Conservation (phyloP, 2,113 vertebrate genomes). For the Heterochromis multidens region DNA sequence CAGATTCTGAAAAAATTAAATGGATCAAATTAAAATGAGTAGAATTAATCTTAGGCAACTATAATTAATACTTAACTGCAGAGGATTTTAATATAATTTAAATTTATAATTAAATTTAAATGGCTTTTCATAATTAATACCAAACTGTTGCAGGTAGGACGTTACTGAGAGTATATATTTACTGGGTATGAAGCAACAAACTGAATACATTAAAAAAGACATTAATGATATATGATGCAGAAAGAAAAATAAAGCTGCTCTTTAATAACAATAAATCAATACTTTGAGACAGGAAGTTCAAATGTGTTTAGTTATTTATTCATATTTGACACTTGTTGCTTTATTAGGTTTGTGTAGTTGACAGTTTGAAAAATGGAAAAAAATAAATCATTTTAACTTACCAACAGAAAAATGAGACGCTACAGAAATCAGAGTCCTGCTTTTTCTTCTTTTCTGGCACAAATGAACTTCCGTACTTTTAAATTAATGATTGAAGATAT, state of each 20-base stretch:
- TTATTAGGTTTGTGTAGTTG: neutral
- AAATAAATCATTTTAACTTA: neutral
- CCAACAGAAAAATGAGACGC: accelerated
- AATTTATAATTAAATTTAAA: too few relatives aligned
- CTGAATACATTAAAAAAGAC: neutral
- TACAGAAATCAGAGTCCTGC: too few relatives aligned
- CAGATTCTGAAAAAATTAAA: too few relatives aligned
- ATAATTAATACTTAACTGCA: too few relatives aligned
- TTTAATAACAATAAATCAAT: neutral
- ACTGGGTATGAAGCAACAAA: neutral
- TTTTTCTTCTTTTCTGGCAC: too few relatives aligned
- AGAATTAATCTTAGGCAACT: neutral
- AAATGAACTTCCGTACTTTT: neutral
- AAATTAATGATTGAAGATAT: neutral
- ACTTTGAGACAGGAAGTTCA: neutral
- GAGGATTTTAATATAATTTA: too few relatives aligned
- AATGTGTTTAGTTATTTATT: neutral
- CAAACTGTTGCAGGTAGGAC: neutral
- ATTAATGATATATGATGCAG: neutral
- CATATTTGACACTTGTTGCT: neutral
- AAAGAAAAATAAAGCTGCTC: neutral
- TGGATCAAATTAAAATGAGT: neutral
- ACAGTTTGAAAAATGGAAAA: neutral
- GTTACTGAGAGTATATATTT: neutral
- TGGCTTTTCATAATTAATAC: neutral